Conservation (phyloP, 2,113 vertebrate genomes). For the Emydocephalus ijimae region DNA sequence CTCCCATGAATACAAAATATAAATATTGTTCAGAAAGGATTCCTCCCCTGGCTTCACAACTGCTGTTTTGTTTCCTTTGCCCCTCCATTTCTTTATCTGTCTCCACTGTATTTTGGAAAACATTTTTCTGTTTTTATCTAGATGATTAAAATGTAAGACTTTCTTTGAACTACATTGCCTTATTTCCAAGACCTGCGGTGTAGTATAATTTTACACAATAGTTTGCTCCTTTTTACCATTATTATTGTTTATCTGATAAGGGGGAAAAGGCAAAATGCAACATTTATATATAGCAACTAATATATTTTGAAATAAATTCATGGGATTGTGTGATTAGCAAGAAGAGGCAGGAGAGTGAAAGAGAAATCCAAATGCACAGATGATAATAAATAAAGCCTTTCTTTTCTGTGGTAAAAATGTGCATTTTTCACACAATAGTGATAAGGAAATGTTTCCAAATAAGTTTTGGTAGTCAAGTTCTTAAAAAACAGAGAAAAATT, state of each 20-base stretch:
- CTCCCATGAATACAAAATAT: slow-evolving; percentile 40
- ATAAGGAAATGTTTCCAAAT: not conserved
- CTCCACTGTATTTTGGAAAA: slow-evolving; percentile 66
- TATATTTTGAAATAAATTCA: slow-evolving; percentile 11
- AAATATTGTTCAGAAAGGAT: slow-evolving; percentile 28
- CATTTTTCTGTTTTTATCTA: slow-evolving; percentile 74
- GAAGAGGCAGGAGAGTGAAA: slow-evolving; percentile 5
- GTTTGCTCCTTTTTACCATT: slow-evolving; percentile 71
- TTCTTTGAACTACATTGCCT: slow-evolving; percentile 78
- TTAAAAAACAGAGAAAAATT: slow-evolving; percentile 21
- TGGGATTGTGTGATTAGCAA: slow-evolving; percentile 27
- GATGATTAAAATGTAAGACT: slow-evolving; percentile 77
- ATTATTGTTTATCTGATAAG: slow-evolving; percentile 73
- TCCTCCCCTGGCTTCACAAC: not conserved
- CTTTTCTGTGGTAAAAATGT: not conserved
- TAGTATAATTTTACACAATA: slow-evolving; percentile 80
- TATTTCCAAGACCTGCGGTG: slow-evolving; percentile 74
- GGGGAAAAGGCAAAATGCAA: slow-evolving; percentile 73
- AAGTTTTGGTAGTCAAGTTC: not conserved
- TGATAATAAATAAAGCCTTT: not conserved
- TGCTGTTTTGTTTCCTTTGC: slow-evolving; percentile 32
- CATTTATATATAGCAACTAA: slow-evolving; percentile 26
- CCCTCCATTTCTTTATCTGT: slow-evolving; percentile 21
- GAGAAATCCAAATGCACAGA: not conserved
- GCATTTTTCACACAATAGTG: not conserved